These are phyloP conservation scores for Spicauda simplicius DNA, from an alignment of 2,888 invertebrate species.

Conservation along the genomic window DNA sequence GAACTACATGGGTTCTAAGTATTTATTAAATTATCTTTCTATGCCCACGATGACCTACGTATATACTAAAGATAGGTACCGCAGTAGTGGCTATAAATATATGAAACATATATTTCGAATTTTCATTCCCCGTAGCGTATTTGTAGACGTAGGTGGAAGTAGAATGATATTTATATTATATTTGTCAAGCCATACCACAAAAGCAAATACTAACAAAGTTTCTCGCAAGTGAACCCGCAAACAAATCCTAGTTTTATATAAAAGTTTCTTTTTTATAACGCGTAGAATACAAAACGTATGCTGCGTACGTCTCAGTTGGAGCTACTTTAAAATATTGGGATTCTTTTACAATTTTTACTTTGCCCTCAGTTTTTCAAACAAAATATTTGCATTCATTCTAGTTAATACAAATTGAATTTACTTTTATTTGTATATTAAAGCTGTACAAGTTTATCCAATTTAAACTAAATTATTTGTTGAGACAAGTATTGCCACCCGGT, in stretches of 20 bases:
- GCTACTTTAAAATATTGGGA: conserved; percentile 17
- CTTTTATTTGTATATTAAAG: too few relatives aligned
- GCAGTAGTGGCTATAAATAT: too few relatives aligned
- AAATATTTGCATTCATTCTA: neutral
- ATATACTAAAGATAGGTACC: too few relatives aligned
- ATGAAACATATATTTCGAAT: too few relatives aligned
- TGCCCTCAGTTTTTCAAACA: neutral
- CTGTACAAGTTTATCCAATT: too few relatives aligned
- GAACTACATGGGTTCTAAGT: too few relatives aligned
- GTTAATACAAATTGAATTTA: neutral
- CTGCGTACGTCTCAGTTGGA: neutral
- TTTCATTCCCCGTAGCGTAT: neutral
- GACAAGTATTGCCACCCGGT: too few relatives aligned
- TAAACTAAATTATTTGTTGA: too few relatives aligned
- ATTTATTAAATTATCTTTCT: too few relatives aligned
- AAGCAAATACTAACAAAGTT: neutral
- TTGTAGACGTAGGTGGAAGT: neutral
- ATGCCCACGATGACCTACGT: too few relatives aligned
- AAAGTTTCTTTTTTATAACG: neutral
- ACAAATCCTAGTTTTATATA: neutral
- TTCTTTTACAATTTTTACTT: neutral
- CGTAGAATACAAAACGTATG: neutral
- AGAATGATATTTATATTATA: neutral
- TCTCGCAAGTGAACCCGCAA: neutral
- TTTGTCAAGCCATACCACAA: neutral